Conservation (phyloP, 2,113 vertebrate genomes). For the Labeo catla region DNA sequence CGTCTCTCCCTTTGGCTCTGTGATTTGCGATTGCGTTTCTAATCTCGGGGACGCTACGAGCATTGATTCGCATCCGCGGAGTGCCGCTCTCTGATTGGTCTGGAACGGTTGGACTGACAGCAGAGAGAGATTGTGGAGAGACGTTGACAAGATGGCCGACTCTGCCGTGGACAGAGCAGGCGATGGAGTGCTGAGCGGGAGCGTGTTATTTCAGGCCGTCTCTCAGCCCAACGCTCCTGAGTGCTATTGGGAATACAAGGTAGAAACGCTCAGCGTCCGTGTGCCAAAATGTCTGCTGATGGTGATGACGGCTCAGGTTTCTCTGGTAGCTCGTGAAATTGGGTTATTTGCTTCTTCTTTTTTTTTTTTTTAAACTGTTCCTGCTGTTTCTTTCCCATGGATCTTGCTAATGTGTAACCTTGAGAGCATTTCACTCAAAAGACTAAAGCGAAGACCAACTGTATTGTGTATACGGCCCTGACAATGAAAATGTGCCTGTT, state of each 20-base stretch:
- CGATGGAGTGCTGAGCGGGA: slow-evolving; percentile 22
- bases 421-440: neutral
- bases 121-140: slow-evolving; percentile 26
- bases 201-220: neutral
- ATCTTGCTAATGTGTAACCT: neutral
- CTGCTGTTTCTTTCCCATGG: neutral
- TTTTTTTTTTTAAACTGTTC: neutral
- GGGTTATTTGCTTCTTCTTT: neutral
- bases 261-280: slow-evolving; percentile 6
- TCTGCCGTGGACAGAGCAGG: neutral
- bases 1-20: neutral
- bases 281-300: neutral
- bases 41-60: neutral
- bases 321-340: neutral
- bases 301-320: neutral
- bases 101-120: slow-evolving; percentile 41
- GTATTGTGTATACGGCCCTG: neutral
- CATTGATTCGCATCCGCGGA: neutral
- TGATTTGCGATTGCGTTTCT: neutral
- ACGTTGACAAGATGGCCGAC: slow-evolving; percentile 54
- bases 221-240: neutral
- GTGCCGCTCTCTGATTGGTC: neutral
- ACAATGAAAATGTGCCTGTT: neutral
- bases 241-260: slow-evolving; percentile 20
- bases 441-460: neutral